Percentiles rank a stretch among this genome's conserved stretches.
phyloP scores from a whole-genome alignment of 2,888 invertebrate species.

The Drosophila tripunctata region DNA sequence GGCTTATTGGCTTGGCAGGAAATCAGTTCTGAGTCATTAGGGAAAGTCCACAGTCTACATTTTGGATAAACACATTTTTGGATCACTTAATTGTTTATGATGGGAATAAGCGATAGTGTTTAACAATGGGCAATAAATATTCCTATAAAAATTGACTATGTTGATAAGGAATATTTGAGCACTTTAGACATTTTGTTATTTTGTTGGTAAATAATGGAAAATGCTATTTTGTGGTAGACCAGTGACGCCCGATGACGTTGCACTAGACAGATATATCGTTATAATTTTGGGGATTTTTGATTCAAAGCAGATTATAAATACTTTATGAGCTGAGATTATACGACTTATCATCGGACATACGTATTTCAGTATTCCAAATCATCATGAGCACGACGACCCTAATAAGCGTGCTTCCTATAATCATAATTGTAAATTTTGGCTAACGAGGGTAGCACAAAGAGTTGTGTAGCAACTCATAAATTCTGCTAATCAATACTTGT shows the following conservation, averaged over 20 bases:
- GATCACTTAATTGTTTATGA: constrained; percentile 1
- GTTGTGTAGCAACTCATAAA: neutral
- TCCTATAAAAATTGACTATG: neutral
- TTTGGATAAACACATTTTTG: constrained; percentile 14
- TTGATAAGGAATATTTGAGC: constrained; percentile 11
- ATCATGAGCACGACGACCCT: neutral
- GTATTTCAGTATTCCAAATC: constrained; percentile 4
- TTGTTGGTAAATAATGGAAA: constrained; percentile 1
- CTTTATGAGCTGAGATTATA: constrained; percentile 15
- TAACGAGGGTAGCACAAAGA: constrained; percentile 1
- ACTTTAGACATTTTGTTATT: no score
- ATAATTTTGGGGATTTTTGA: neutral
- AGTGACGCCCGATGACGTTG: constrained; percentile 2
- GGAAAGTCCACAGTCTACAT: neutral
- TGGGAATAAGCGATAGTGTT: constrained; percentile 9
- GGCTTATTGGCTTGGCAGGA: no score
- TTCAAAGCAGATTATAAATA: constrained; percentile 19
- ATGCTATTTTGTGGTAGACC: neutral
- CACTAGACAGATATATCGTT: constrained; percentile 15
- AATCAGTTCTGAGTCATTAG: constrained; percentile 2
- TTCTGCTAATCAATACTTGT: neutral
- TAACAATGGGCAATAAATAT: constrained; percentile 17
- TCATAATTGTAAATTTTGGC: constrained; percentile 19
- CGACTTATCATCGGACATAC: constrained; percentile 16
- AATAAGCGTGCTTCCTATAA: constrained; percentile 19